Base-by-base conservation (phyloP, 2,797 vertebrate species). In the Acrocephalus scirpaceus region DNA sequence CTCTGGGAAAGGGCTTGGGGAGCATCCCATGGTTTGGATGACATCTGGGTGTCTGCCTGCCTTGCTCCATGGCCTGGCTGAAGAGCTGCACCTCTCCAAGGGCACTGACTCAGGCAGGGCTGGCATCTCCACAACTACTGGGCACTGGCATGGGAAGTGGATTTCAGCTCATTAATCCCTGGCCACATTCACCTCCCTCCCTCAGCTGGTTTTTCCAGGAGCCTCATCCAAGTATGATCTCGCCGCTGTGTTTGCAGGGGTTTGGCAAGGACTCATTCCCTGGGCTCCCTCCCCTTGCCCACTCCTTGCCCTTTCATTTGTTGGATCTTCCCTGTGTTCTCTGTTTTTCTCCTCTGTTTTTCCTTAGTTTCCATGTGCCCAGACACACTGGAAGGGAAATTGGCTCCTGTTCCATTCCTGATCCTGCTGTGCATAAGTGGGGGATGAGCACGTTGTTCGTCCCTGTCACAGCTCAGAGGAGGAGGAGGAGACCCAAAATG, bases 141-240 rank as follows among this genome's bases (percentile, higher is more conserved):
- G 91, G 86, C 92, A 78, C 91, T 67, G 81, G 50, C 87, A 29
- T 5, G 42, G 90, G 91, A 88, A 91, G 91, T 91, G 82, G 76
- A 88, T 96, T 92, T 93, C 91, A 85, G 64, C 74, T 95, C 82
- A 50, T 93, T 92, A 90, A 95, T 95, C 90, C 95, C 94, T 61
- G 76, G 83, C 91, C 48, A 34, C 76, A 25, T 67, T 69, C 54
- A 64, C 83, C 76, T 86, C 80, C 73, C 85, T 94, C 82, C 56
- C 62, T 81, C 95, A 84, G 90, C 92, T 95, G 90, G 20, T 94
- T 95, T 95, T 96, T 95, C 92, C 86, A 93, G 95, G 67, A 88
- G 56, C 64, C 57, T 77, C 7, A 4, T 93, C 94, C 95, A 94
- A 94, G 86, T 53, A 51, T 26, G 84, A 94, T 90, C 92, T 86